Evolutionary conservation across 2,888 invertebrate species (phyloP), one percentile per base, ranked within the genome.

Genomic region (Synergus umbraculus): DNA sequence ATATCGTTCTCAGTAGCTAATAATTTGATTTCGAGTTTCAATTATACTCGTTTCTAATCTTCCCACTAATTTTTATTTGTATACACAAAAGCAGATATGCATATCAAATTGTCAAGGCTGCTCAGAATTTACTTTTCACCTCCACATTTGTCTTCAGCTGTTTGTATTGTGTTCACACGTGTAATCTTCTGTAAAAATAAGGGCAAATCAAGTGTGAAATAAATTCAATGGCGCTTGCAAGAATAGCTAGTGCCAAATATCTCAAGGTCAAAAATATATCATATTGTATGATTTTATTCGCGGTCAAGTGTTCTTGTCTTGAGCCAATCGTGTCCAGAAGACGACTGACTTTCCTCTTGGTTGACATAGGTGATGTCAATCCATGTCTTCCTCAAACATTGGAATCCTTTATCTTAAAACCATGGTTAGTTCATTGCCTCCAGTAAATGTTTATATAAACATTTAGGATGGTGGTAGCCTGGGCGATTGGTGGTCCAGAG

Each of bases 31-130:
- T 8, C 8, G 8, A 54, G 7, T 54, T 54, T 5, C 5, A 7
- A 15, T 4, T 7, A 7, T 49, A 49, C 15, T 54, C 8, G 54
- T 7, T 54, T 29, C 29, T 29, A 3, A 54, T 54, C 15, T 8
- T 54, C 15, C 8, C n/a, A 8, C 15, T 54, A n/a, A 49, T 49
- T 4, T n/a, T 54, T 54, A n/a, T n/a, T 54, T 54, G 54, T 9
- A 54, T 1, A 54, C n/a, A 54, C 54, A 18, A 7, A n/a, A 54
- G 54, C 54, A 54, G 2, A 54, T 54, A 44, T 54, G 9, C 54
- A n/a, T n/a, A n/a, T 54, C n/a, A 54, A 54, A 54, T n/a, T n/a
- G n/a, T 54, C 54, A 54, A 54, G 54, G 54, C n/a, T 54, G n/a
- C n/a, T 54, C 2, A 54, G 7, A n/a, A n/a, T 18, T 54, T n/a